phyloP scores from a whole-genome alignment of 2,888 invertebrate species.

The Drosophila recens region DNA sequence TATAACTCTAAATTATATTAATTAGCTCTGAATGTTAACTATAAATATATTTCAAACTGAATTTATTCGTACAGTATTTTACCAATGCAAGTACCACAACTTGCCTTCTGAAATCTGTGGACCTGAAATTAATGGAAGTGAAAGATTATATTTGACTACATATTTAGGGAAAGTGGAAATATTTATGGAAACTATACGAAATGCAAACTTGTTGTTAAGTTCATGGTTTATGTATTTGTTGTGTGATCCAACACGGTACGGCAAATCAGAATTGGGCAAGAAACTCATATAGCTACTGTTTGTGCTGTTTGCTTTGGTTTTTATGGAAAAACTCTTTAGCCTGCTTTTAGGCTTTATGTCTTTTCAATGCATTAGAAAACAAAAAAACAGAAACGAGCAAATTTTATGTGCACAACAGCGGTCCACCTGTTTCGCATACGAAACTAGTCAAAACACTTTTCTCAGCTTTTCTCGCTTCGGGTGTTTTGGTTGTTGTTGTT shows the following conservation, averaged over 20 bases:
- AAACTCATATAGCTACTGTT: slow-evolving; percentile 33
- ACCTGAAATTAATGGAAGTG: not conserved
- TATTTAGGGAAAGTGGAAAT: not conserved
- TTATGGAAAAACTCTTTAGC: slow-evolving; percentile 51
- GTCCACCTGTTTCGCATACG: slow-evolving; percentile 74
- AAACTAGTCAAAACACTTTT: slow-evolving; percentile 64
- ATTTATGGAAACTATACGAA: not conserved
- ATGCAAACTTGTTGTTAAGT: not conserved
- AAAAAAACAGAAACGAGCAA: slow-evolving; percentile 45
- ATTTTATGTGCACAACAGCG: slow-evolving; percentile 65
- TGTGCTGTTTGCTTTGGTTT: slow-evolving; percentile 22
- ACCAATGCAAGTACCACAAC: not conserved
- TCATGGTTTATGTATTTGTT: not conserved
- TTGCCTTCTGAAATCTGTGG: not conserved
- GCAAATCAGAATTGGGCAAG: not conserved
- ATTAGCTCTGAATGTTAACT: too few relatives aligned
- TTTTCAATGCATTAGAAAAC: slow-evolving; percentile 62
- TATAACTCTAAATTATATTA: too few relatives aligned
- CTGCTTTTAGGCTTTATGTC: slow-evolving; percentile 64
- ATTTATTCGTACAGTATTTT: too few relatives aligned
- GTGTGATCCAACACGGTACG: too few relatives aligned
- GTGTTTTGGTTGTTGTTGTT: not conserved
- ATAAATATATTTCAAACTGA: too few relatives aligned
- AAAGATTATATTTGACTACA: not conserved
- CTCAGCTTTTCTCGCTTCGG: slow-evolving; percentile 10